Conservation (phyloP, 2,113 vertebrate species). For the Brachionichthys hirsutus region DNA sequence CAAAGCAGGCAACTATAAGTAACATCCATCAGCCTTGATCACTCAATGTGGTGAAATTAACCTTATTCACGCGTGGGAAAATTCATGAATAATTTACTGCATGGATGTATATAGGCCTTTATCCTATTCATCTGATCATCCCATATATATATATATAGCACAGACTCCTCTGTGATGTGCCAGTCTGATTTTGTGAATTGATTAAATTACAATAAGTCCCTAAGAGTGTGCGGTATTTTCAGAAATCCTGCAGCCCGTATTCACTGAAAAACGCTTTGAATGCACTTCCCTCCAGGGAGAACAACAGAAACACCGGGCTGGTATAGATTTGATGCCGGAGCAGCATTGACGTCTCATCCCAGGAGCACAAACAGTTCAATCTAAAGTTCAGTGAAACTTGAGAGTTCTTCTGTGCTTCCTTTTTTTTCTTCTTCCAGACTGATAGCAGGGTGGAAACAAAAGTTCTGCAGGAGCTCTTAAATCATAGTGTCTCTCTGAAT, state of each 20-base stretch:
- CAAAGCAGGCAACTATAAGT: not conserved
- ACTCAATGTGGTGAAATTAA: slow-evolving; percentile 7
- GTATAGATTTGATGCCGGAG: slow-evolving; percentile 6
- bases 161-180: not conserved
- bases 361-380: slow-evolving; percentile 22
- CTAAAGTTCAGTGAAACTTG: not conserved
- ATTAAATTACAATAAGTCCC: slow-evolving; percentile 11
- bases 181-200: not conserved
- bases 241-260: slow-evolving; percentile 9
- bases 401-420: too few relatives aligned
- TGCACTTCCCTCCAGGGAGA: slow-evolving; percentile 1
- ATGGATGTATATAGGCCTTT: too few relatives aligned
- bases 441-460: not conserved
- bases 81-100: too few relatives aligned
- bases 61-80: too few relatives aligned
- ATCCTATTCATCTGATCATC: not conserved
- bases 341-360: slow-evolving; percentile 12
- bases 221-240: slow-evolving; percentile 13
- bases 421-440: slow-evolving; percentile 1
- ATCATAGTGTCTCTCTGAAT: slow-evolving; percentile 3
- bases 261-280: slow-evolving; percentile 7
- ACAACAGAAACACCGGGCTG: slow-evolving; percentile 14
- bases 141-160: not conserved
- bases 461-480: not conserved
- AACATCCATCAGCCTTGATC: slow-evolving; percentile 5